Percentiles rank a stretch among this genome's conserved stretches.
phyloP scores from a whole-genome alignment of 2,113 vertebrate genomes.

The Ginglymostoma cirratum region DNA sequence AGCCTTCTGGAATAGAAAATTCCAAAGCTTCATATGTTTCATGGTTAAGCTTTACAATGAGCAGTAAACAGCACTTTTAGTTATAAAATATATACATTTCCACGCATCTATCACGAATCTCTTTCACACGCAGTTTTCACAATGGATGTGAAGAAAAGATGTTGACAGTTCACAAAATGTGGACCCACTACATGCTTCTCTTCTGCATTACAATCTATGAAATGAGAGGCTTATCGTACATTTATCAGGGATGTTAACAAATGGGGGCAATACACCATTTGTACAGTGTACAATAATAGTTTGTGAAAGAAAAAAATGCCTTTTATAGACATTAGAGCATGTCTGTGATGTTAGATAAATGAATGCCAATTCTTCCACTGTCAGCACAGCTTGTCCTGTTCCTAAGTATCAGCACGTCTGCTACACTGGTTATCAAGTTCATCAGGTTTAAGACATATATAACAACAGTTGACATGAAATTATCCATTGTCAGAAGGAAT shows the following conservation, averaged over 20 bases:
- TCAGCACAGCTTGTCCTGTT: background rate
- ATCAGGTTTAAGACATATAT: background rate
- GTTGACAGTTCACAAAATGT: background rate
- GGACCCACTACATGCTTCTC: background rate
- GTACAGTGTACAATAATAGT: background rate
- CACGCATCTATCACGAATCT: background rate
- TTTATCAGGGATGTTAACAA: background rate
- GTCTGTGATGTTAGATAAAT: conserved; percentile 18
- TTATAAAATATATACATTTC: background rate
- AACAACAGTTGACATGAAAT: background rate
- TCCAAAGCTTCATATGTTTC: background rate
- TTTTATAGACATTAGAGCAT: background rate
- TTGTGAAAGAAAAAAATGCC: background rate
- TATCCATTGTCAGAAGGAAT: background rate
- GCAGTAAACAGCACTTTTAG: background rate
- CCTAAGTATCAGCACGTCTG: background rate
- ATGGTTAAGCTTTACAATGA: background rate
- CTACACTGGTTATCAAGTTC: background rate
- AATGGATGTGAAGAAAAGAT: background rate
- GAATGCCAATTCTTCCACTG: background rate
- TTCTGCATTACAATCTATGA: background rate
- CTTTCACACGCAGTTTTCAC: background rate
- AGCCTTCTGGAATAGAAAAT: too few relatives aligned
- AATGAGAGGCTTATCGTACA: background rate
- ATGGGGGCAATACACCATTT: background rate